A percentile compares a stretch with the other conserved stretches of the same genome.
Evolutionary conservation across 2,797 vertebrate genomes (phyloP).

Genomic region (Myiotriccus ornatus): DNA sequence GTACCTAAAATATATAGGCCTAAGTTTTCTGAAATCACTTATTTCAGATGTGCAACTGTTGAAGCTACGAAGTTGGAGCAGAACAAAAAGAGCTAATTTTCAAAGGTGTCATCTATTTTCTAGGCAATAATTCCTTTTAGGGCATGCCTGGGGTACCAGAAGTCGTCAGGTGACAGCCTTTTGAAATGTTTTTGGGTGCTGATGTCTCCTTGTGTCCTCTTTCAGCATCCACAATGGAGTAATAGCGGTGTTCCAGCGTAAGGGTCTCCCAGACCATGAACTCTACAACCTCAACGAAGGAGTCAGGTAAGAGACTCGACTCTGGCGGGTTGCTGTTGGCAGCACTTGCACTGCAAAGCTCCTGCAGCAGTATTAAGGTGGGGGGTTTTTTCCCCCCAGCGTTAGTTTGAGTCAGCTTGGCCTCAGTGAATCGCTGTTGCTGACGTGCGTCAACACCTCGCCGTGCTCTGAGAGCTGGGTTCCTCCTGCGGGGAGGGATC

Average conservation of each 20-base stretch:
- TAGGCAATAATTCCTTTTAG: background rate
- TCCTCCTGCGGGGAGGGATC: background rate
- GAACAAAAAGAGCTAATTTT: background rate
- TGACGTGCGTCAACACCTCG: background rate
- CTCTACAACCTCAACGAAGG: slow-evolving; percentile 95
- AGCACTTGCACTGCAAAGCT: fast-evolving
- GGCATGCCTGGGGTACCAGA: background rate
- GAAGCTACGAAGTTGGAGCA: background rate
- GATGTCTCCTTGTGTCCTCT: background rate
- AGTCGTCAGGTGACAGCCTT: background rate
- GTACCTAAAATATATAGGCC: background rate
- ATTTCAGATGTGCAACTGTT: background rate
- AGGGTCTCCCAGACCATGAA: slow-evolving; percentile 91
- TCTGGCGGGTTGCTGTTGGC: background rate
- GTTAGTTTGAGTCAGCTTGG: background rate
- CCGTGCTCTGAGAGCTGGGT: fast-evolving
- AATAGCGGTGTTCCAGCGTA: slow-evolving; percentile 92
- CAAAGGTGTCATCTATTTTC: background rate
- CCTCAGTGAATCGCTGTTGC: background rate
- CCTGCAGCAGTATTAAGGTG: background rate
- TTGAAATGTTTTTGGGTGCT: background rate
- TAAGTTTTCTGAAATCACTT: background rate
- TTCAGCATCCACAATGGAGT: slow-evolving; percentile 94
- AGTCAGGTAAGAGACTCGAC: slow-evolving; percentile 83
- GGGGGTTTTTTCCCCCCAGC: background rate